Evolutionary conservation across 2,797 vertebrate species (phyloP).

Genomic region (Microctenopoma lineatum): DNA sequence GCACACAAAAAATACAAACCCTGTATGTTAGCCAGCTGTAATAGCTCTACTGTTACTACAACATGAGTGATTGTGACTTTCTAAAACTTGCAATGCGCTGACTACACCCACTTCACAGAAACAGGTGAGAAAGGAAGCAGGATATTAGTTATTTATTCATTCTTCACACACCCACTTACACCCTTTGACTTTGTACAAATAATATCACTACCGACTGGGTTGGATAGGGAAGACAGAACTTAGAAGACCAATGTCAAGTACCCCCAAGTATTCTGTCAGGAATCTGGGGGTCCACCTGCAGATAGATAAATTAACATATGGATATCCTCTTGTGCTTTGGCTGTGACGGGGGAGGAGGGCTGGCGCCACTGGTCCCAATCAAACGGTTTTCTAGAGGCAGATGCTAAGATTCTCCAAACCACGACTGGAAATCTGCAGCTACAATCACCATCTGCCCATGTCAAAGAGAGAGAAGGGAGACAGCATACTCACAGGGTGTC

Average conservation of each 20-base stretch:
- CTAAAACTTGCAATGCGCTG: too few species aligned
- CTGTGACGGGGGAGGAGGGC: conserved; percentile 7
- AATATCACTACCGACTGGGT: too few species aligned
- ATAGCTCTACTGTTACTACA: neutral
- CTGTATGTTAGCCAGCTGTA: neutral
- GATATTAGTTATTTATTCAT: too few species aligned
- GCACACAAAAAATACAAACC: neutral
- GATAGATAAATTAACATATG: conserved; percentile 38
- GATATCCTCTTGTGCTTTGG: conserved; percentile 17
- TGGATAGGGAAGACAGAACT: neutral
- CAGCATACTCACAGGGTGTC: conserved; percentile 30
- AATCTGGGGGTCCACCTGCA: conserved; percentile 32
- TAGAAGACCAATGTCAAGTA: conserved; percentile 9
- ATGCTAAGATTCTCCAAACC: conserved; percentile 16
- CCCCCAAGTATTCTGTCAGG: conserved; percentile 4
- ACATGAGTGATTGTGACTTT: too few species aligned
- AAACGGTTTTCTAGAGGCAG: conserved; percentile 17
- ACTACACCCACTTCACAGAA: too few species aligned
- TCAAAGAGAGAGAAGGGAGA: conserved; percentile 18
- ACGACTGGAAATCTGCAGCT: conserved; percentile 25
- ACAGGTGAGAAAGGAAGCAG: too few species aligned
- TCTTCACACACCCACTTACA: too few species aligned
- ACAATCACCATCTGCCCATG: conserved; percentile 25
- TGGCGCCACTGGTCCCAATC: conserved; percentile 14
- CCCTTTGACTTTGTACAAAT: too few species aligned